Evolutionary conservation across 2,888 invertebrate genomes (phyloP).

Genomic region (Mayetiola destructor): DNA sequence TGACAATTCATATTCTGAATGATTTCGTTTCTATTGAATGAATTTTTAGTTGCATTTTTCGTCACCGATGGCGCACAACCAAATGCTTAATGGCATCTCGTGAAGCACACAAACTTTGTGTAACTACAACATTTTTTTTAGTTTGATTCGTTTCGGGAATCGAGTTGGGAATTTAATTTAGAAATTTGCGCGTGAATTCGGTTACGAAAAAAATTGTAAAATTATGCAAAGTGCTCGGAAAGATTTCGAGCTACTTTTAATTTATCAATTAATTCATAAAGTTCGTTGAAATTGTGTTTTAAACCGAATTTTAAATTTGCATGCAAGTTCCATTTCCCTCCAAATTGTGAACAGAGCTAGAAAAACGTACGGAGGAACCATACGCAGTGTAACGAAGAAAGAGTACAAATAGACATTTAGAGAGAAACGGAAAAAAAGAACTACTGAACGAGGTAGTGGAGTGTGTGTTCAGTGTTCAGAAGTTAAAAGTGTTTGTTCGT

Average conservation of each 20-base stretch:
- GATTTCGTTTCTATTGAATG: neutral
- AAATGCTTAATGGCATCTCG: slow-evolving; percentile 12
- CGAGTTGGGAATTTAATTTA: slow-evolving; percentile 6
- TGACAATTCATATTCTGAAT: neutral
- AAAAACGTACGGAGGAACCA: neutral
- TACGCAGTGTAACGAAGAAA: too few relatives aligned
- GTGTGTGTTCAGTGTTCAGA: neutral
- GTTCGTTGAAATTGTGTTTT: neutral
- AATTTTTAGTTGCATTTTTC: neutral
- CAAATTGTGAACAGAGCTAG: slow-evolving; percentile 1
- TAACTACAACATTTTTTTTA: slow-evolving; percentile 11
- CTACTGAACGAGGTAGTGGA: too few relatives aligned
- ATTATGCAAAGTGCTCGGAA: slow-evolving; percentile 7
- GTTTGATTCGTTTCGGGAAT: slow-evolving; percentile 2
- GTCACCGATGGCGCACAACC: neutral
- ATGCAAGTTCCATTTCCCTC: slow-evolving; percentile 4
- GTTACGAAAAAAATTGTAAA: neutral
- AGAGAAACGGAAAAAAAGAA: neutral
- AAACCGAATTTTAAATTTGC: slow-evolving; percentile 2
- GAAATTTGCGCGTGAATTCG: neutral
- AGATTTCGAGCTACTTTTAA: slow-evolving; percentile 2
- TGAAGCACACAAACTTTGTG: slow-evolving; percentile 12
- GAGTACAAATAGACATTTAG: neutral
- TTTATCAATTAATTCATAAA: neutral
- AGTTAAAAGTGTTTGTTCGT: slow-evolving; percentile 8